Base-by-base conservation (phyloP, 2,113 vertebrate species). In the Grammomys surdaster region DNA sequence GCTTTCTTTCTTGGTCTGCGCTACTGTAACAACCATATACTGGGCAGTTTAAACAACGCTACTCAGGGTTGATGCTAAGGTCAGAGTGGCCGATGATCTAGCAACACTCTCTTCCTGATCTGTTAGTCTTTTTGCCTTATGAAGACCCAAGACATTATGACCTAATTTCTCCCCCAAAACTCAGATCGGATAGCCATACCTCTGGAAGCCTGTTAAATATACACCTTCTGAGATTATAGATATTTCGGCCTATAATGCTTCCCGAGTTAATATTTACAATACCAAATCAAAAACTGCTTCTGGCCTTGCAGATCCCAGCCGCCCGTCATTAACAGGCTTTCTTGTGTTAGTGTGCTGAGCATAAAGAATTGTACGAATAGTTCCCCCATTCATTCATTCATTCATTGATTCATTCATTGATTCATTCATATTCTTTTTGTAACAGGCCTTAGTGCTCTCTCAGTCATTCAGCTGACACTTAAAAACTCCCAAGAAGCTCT, bases 211-310 rank as follows among this genome's bases (percentile, higher is more conserved):
- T 5, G 36, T 54, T 94, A 22, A 72, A 67, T 24, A 72, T 24
- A 81, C 40, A 82, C 31, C 54, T 26, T 54, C 48, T 43, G 24
- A 40, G 5, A 56, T n/a, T 13, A 28, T 16, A 56, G 63, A 46
- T 36, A 84, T 24, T 43, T 72, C 46, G 86, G 48, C 54, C 40
- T 12, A 8, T 46, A 46, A 36, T 48, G 40, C 46, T 67, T 92
- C 91, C 65, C 20, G 36, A 95, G 17, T 87, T 78, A 80, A 81
- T 58, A 92, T 40, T 20, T 51, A 48, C 8, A 58, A 54, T 73
- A 81, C 80, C 76, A 40, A 2, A 70, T 91, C 76, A 92, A 93
- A 95, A 94, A 46, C 40, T 92, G 33, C 33, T 81, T 94, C 31
- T 82, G 19, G 19, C 43, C 54, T 95, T 82, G 48, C 51, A 78